These are phyloP conservation scores for Eunapius fragilis DNA, from an alignment of 37 sponge, comb jelly and placozoan species.

Conservation along the genomic window DNA sequence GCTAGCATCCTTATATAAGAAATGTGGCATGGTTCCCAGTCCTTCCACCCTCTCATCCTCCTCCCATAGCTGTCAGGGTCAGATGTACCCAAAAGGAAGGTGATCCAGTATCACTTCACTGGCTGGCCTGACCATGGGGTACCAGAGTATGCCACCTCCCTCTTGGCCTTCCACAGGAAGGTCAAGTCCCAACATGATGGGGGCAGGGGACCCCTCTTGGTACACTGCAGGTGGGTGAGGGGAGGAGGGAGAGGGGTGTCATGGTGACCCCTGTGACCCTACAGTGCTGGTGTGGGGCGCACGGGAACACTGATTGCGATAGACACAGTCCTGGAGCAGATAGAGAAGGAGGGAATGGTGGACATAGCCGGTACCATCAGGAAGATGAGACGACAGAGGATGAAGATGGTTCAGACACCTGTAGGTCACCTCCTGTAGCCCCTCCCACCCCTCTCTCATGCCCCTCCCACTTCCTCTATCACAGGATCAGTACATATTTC, in stretches of 20 bases:
- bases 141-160: conserved; percentile 65
- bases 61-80: background rate
- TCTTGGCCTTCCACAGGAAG: conserved; percentile 54
- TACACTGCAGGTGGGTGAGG: conserved; percentile 76
- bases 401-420: conserved; percentile 74
- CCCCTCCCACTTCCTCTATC: background rate
- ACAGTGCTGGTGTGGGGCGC: conserved; percentile 87
- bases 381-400: conserved; percentile 64
- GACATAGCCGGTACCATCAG: conserved; percentile 54
- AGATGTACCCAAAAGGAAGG: conserved; percentile 6
- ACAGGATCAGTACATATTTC: conserved; percentile 68
- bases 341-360: conserved; percentile 41
- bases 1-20: too few species aligned
- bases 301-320: conserved; percentile 75
- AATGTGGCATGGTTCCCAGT: too few species aligned
- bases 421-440: conserved; percentile 21
- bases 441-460: background rate
- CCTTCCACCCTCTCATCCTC: background rate
- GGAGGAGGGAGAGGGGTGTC: background rate
- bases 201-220: conserved; percentile 42
- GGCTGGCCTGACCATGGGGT: conserved; percentile 92
- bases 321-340: conserved; percentile 63
- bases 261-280: background rate
- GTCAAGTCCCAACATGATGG: conserved; percentile 38
- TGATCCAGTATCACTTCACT: conserved; percentile 81